Evolutionary conservation across 1,140 invertebrate species (phyloP).

Genomic region (Muscidifurax raptorellus): DNA sequence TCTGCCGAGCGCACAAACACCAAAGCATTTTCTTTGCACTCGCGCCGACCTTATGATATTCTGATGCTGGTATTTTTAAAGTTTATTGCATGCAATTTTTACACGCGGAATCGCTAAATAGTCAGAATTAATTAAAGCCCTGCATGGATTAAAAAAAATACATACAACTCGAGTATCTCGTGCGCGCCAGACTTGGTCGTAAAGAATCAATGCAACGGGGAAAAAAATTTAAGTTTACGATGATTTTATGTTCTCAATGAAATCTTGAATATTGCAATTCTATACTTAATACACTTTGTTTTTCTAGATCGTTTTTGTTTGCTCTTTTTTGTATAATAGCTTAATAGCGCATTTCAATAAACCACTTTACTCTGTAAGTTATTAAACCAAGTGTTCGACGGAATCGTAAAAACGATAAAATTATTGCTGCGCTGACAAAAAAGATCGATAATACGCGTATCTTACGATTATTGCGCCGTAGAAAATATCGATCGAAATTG

Average conservation of each 20-base stretch:
- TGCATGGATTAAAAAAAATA: no score
- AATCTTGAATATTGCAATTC: background rate
- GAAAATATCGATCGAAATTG: background rate
- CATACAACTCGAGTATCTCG: background rate
- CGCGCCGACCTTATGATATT: no score
- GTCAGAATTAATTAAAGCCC: no score
- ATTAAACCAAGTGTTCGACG: background rate
- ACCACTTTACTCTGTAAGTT: background rate
- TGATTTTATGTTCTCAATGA: slow-evolving; percentile 39
- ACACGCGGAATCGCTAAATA: no score
- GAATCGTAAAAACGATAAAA: slow-evolving; percentile 5
- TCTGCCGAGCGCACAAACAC: background rate
- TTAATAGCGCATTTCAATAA: background rate
- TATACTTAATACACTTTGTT: background rate
- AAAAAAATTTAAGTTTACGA: slow-evolving; percentile 15
- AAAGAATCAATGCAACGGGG: background rate
- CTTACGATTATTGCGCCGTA: slow-evolving; percentile 1
- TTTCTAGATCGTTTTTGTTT: background rate
- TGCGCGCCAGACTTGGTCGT: no score
- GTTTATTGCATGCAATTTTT: no score
- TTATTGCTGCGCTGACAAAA: background rate
- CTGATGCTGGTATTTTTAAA: no score
- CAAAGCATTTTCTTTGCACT: no score
- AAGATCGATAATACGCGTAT: background rate
- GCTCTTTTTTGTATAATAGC: background rate